phyloP scores from a whole-genome alignment of 2,888 invertebrate genomes.

The Operophtera brumata region DNA sequence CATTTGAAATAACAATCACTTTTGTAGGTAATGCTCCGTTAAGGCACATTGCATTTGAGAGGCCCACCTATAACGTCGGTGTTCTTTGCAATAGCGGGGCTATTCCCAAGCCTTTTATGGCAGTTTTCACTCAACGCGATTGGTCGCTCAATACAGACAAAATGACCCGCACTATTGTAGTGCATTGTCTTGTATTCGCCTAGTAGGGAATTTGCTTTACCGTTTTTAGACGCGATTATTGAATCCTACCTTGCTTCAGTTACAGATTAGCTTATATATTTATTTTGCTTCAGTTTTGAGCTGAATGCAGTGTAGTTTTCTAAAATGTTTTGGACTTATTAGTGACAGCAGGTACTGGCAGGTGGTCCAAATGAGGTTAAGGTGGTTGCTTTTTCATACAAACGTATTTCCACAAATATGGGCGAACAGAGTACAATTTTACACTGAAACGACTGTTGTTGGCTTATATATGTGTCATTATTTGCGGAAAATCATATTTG shows the following conservation, averaged over 20 bases:
- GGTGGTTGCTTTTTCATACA: no score
- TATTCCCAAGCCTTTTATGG: conserved; percentile 65
- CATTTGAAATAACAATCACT: conserved; percentile 10
- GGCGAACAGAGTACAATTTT: no score
- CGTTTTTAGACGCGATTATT: conserved; percentile 38
- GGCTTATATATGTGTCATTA: no score
- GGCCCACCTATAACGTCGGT: conserved; percentile 40
- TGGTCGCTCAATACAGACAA: conserved; percentile 56
- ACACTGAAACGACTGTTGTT: no score
- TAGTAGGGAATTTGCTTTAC: conserved; percentile 39
- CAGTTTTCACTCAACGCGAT: conserved; percentile 78
- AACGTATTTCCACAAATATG: no score
- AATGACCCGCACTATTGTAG: conserved; percentile 57
- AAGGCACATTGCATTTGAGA: conserved; percentile 42
- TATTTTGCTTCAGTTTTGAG: neutral
- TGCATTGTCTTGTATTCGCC: conserved; percentile 63
- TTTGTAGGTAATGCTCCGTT: conserved; percentile 24
- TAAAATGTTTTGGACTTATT: no score
- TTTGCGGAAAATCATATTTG: no score
- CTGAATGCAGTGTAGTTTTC: neutral
- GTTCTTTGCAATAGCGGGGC: conserved; percentile 39
- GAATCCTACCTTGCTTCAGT: neutral
- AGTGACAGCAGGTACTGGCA: no score
- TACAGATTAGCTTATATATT: no score
- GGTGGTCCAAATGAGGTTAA: no score